Evolutionary conservation across 2,113 vertebrate genomes (phyloP).

Genomic region (Osmerus mordax): DNA sequence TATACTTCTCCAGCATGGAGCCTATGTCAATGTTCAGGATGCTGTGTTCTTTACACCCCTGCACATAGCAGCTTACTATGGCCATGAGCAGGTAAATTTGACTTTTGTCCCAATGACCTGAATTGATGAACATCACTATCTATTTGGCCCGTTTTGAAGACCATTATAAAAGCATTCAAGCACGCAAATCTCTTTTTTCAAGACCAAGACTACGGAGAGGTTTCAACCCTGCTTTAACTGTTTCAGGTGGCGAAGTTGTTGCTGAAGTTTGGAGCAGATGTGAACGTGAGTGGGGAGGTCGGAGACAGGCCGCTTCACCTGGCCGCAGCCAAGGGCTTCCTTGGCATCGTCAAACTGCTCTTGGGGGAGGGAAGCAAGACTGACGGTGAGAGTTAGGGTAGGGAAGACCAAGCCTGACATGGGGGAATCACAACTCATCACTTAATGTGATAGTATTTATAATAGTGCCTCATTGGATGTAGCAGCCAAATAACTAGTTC

Average conservation of each 20-base stretch:
- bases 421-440: too few species aligned
- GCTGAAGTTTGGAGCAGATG: constrained; percentile 88
- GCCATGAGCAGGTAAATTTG: constrained; percentile 78
- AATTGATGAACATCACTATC: too few species aligned
- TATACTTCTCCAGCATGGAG: constrained; percentile 87
- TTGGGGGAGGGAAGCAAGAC: constrained; percentile 84
- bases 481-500: background rate
- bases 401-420: background rate
- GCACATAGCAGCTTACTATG: constrained; percentile 84
- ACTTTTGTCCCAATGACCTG: too few species aligned
- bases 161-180: too few species aligned
- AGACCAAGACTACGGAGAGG: too few species aligned
- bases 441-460: too few species aligned
- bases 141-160: too few species aligned
- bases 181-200: too few species aligned
- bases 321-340: constrained; percentile 89
- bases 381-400: constrained; percentile 72
- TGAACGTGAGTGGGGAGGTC: constrained; percentile 87
- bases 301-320: constrained; percentile 91
- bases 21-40: constrained; percentile 86
- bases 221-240: too few species aligned
- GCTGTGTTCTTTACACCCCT: constrained; percentile 90
- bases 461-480: background rate
- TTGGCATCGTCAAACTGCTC: constrained; percentile 80
- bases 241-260: constrained; percentile 82